Evolutionary conservation across 2,888 invertebrate species (phyloP).

Genomic region (Eupithecia pulchellata): DNA sequence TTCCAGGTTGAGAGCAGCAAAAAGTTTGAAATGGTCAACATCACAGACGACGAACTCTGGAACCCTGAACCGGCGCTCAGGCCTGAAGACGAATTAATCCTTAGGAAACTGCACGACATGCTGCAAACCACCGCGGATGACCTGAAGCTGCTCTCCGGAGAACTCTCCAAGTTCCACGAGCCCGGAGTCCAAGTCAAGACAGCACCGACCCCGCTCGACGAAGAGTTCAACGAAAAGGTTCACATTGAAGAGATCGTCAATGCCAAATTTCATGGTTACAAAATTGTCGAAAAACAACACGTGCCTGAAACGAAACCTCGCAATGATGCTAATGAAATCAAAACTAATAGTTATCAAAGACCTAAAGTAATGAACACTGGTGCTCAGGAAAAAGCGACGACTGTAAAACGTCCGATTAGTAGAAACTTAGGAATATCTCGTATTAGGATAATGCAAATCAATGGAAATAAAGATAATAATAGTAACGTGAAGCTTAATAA

Average conservation of each 20-base stretch:
- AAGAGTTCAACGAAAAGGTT: constrained; percentile 79
- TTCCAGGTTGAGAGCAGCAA: constrained; percentile 80
- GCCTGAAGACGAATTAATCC: constrained; percentile 78
- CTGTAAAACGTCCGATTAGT: constrained; percentile 53
- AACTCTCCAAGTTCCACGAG: constrained; percentile 69
- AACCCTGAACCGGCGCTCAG: constrained; percentile 72
- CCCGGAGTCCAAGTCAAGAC: constrained; percentile 67
- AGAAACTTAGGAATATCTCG: constrained; percentile 65
- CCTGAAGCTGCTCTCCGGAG: constrained; percentile 75
- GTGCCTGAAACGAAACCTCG: constrained; percentile 46
- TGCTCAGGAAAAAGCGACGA: constrained; percentile 52
- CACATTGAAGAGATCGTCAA: constrained; percentile 80
- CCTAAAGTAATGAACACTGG: constrained; percentile 53
- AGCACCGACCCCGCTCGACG: constrained; percentile 73
- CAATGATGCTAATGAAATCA: constrained; percentile 36
- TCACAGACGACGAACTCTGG: constrained; percentile 78
- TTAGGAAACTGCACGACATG: constrained; percentile 78
- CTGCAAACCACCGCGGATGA: constrained; percentile 80
- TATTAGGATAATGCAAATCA: constrained; percentile 68
- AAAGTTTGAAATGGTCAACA: constrained; percentile 76
- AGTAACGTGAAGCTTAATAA: constrained; percentile 56
- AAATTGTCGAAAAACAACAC: constrained; percentile 61
- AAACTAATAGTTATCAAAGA: constrained; percentile 40
- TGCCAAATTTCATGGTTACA: constrained; percentile 79
- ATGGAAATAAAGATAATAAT: constrained; percentile 54